Evolutionary conservation across 2,797 vertebrate genomes (phyloP), one percentile per base, ranked within the genome.

Genomic region (Benthosema pterotum): DNA sequence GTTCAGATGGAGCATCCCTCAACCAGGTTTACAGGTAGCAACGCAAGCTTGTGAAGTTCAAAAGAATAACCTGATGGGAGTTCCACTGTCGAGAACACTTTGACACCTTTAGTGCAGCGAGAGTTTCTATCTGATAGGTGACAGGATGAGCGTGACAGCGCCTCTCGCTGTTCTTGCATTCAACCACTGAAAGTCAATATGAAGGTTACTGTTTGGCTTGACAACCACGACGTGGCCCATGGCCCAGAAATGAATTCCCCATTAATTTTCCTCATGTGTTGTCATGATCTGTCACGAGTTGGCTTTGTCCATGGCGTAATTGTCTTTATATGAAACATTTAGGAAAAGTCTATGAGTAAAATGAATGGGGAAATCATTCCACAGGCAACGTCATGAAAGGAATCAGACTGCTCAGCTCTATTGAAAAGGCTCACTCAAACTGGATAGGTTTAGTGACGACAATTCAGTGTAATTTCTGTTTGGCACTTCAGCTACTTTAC

Each of bases 11-110:
- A 3, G 55, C 53, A 43, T 57, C 67, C 48, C 52, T 74, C 63
- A 28, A 67, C 69, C 12, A 75, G 18, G n/a, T n/a, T n/a, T n/a
- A n/a, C n/a, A n/a, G n/a, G 19, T 74, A 74, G 52, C 67, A 72
- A 0, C 73, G 60, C 9, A 67, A 32, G 11, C 59, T 66, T 1
- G 57, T 51, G 18, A 79, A 75, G 3, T 75, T 75, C 12, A 71
- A 32, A 0, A 18, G n/a, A n/a, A n/a, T n/a, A n/a, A n/a, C n/a
- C n/a, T n/a, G n/a, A n/a, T n/a, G n/a, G n/a, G n/a, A n/a, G n/a
- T n/a, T n/a, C n/a, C 12, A 19, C 51, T 3, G 60, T 52, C 5
- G 12, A 22, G 15, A 74, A 68, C 6, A 28, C 48, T 42, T 71
- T 72, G 0, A 56, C 60, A 16, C 57, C 49, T 2, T 3, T 25